Evolutionary conservation across 92 coral and sea anemone species (phyloP), one percentile per base, ranked within the genome.

Genomic region (Phenganax stokvisi): DNA sequence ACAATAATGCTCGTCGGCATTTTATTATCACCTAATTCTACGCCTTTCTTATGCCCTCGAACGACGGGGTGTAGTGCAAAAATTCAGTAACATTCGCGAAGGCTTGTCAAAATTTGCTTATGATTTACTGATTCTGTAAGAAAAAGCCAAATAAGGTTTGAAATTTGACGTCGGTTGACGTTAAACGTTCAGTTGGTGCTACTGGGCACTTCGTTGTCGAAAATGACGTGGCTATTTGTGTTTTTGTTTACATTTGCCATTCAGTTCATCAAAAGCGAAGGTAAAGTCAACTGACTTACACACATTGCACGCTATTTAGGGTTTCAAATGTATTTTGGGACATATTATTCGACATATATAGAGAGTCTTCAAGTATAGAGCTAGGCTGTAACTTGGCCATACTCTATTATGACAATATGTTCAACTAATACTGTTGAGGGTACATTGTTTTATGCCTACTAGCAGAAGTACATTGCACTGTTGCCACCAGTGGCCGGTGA

Each of bases 1-100:
- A 73, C 77, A 12, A 73, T 16, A 55, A 9, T 52, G 80, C 66
- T 8, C 13, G 51, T 54, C 55, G 9, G 80, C 61, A 75, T 75
- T 51, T 37, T 55, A 75, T 75, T 75, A 75, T 9, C 15, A 28
- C 80, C 44, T 12, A n/a, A 17, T 75, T 55, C 80, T 75, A 54
- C 64, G 80, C 63, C 53, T 53, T 75, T 75, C 65, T 52, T 73
- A 44, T 56, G 56, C 10, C 11, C 16, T 52, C 12, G n/a, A 73
- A 15, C 80, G 51, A 56, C 64, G 54, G 80, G 80, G 80, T 27
- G 80, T 51, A 54, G 25, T 75, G 80, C 52, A 75, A 56, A 54
- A 75, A 75, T 75, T 75, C 80, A 28, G 52, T 75, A 20, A 27
- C 52, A 55, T 75, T 56, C 16, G 31, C n/a, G 52, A 31, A 10